Percentiles rank a stretch among this genome's conserved stretches.
phyloP scores from a whole-genome alignment of 1,140 invertebrate species.

The Drosophila nigromelanica region DNA sequence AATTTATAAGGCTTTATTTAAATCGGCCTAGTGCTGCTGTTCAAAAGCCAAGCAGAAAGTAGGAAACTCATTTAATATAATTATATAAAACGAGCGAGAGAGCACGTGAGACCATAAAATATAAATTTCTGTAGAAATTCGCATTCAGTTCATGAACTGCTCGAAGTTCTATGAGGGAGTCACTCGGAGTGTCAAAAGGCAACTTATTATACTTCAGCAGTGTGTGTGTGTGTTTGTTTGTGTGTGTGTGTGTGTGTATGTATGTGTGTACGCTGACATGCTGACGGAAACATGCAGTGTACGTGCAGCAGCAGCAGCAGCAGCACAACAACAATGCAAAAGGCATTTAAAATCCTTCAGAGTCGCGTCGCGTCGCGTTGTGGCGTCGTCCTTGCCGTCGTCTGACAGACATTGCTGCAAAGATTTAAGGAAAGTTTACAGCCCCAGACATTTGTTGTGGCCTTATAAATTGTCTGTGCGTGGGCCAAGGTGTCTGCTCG shows the following conservation, averaged over 20 bases:
- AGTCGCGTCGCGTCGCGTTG: slow-evolving; percentile 54
- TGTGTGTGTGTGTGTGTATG: slow-evolving; percentile 34
- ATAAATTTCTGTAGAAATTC: background rate
- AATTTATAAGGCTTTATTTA: background rate
- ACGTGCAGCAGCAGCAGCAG: slow-evolving; percentile 41
- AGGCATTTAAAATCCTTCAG: slow-evolving; percentile 74
- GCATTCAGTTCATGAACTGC: slow-evolving; percentile 8
- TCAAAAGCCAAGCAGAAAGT: background rate
- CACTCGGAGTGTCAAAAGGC: slow-evolving; percentile 18
- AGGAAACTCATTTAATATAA: background rate
- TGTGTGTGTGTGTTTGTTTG: slow-evolving; percentile 10
- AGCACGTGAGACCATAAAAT: slow-evolving; percentile 5
- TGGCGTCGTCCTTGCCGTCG: slow-evolving; percentile 40
- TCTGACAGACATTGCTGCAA: slow-evolving; percentile 67
- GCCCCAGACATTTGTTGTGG: slow-evolving; percentile 79
- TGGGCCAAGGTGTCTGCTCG: slow-evolving; percentile 66
- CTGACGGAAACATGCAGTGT: slow-evolving; percentile 70
- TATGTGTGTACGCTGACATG: slow-evolving; percentile 54
- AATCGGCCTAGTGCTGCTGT: background rate
- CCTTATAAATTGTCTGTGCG: slow-evolving; percentile 79
- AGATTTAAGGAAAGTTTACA: slow-evolving; percentile 78
- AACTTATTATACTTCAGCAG: slow-evolving; percentile 13
- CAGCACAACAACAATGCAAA: slow-evolving; percentile 36
- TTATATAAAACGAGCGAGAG: background rate
- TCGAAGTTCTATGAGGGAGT: slow-evolving; percentile 5